phyloP scores from a whole-genome alignment of 2,888 invertebrate species.

The Pseudeuparius sepicola region DNA sequence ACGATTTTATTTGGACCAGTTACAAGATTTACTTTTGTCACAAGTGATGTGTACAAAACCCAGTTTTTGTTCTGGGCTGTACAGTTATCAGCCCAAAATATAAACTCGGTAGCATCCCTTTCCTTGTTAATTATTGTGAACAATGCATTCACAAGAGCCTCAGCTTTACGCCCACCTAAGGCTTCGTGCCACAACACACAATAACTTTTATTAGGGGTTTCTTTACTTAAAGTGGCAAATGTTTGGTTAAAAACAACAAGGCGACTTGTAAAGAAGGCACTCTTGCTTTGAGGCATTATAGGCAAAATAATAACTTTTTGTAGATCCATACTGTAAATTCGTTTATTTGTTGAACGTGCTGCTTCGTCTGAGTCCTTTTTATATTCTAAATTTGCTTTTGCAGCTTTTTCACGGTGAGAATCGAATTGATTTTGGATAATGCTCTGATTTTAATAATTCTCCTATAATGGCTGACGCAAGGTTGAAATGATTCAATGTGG shows the following conservation, averaged over 20 bases:
- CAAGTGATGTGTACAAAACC: conserved; percentile 11
- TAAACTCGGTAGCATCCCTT: conserved; percentile 13
- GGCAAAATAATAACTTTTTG: conserved; percentile 18
- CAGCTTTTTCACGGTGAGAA: conserved; percentile 10
- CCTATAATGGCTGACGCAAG: conserved; percentile 13
- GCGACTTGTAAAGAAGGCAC: conserved; percentile 15
- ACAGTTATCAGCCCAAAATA: too few relatives aligned
- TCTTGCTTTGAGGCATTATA: conserved; percentile 16
- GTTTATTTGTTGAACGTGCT: conserved; percentile 2
- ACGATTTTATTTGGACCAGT: conserved; percentile 10
- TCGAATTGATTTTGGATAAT: conserved; percentile 6
- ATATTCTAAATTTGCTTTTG: conserved; percentile 8
- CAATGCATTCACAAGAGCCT: conserved; percentile 16
- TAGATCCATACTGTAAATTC: conserved; percentile 17
- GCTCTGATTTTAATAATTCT: conserved; percentile 13
- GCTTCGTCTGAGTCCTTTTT: too few relatives aligned
- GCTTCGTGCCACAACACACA: conserved; percentile 21
- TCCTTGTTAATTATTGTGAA: conserved; percentile 11
- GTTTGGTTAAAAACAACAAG: conserved; percentile 16
- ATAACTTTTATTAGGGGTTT: conserved; percentile 12
- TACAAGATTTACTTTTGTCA: conserved; percentile 12
- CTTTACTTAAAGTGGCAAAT: conserved; percentile 14
- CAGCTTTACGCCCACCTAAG: conserved; percentile 12
- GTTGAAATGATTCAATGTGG: too few relatives aligned
- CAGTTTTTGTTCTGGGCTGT: too few relatives aligned